Base-by-base conservation (phyloP, 2,888 invertebrate species). In the Ormia ochracea region DNA sequence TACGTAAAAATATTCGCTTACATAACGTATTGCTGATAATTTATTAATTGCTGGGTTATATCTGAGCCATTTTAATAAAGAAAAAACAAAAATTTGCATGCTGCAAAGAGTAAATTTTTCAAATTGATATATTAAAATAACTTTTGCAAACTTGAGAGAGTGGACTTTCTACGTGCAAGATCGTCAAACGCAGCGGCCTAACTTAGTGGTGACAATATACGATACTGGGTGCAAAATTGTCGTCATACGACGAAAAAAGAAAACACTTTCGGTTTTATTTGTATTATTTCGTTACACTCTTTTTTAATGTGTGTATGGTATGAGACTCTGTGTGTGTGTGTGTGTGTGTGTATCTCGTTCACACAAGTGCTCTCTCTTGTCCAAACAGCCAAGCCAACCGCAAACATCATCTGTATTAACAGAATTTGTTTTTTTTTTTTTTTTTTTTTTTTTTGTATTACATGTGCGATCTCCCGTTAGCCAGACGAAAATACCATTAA, bases 401-500 rank as follows among this genome's bases (percentile, higher is more conserved):
- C 56, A 52, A 68, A 59, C 33, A 70, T 73, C 70, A 75, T 72
- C 75, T 59, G 38, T 68, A 33, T 70, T 66, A 65, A 52, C 74
- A 52, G 65, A 70, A 72, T 70, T 79, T n/a, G n/a, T n/a, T n/a
- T n/a, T n/a, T n/a, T n/a, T n/a, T n/a, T n/a, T n/a, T n/a, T n/a
- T n/a, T n/a, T n/a, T n/a, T n/a, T n/a, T n/a, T n/a, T n/a, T 68
- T 61, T 54, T 26, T 28, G 74, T 56, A 58, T 65, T 65, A 69
- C 75, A 81, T 66, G 75, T 81, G 68, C 50, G 68, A 82, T 82
- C 81, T 82, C 79, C 76, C 68, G 81, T 50, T 66, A 78, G 61
- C 31, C 78, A 81, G 21, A 72, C 65, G 28, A 66, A 77, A 58
- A 59, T 43, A 26, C 28, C 69, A n/a, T 54, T 14, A 56, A 52